Evolutionary conservation across 2,888 invertebrate species (phyloP).

Genomic region (Ligdia adustata): DNA sequence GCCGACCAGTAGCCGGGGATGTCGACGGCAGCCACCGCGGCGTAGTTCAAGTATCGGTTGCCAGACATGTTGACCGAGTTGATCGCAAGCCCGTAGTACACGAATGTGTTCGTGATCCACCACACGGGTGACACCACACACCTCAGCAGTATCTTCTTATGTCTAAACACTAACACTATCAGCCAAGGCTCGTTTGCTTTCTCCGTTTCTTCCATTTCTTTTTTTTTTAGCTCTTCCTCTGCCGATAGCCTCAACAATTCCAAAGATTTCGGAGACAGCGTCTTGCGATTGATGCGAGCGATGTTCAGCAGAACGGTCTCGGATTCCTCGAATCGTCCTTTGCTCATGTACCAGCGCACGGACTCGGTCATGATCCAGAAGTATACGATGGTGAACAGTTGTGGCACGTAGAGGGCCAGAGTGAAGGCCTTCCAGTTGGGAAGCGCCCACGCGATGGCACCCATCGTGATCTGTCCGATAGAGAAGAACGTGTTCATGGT

Average conservation of each 20-base stretch:
- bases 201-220: conserved; percentile 38
- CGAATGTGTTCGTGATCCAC: conserved; percentile 86
- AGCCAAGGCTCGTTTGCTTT: conserved; percentile 57
- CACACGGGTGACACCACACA: conserved; percentile 72
- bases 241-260: conserved; percentile 50
- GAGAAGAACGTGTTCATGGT: conserved; percentile 88
- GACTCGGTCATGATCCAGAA: conserved; percentile 89
- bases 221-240: conserved; percentile 50
- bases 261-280: conserved; percentile 61
- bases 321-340: conserved; percentile 86
- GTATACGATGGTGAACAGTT: conserved; percentile 86
- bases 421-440: conserved; percentile 88
- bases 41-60: conserved; percentile 86
- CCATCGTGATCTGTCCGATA: conserved; percentile 87
- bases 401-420: conserved; percentile 87
- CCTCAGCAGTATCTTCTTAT: conserved; percentile 54
- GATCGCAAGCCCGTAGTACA: conserved; percentile 86
- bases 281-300: conserved; percentile 82
- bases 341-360: conserved; percentile 90
- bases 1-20: conserved; percentile 87
- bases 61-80: conserved; percentile 86
- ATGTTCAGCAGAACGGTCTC: conserved; percentile 85
- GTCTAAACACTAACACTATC: conserved; percentile 55
- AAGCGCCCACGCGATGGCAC: conserved; percentile 87
- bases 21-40: conserved; percentile 84